These are phyloP conservation scores for Diadema setosum DNA, from an alignment of 35 echinoderm and acorn worm genomes.

Conservation along the genomic window DNA sequence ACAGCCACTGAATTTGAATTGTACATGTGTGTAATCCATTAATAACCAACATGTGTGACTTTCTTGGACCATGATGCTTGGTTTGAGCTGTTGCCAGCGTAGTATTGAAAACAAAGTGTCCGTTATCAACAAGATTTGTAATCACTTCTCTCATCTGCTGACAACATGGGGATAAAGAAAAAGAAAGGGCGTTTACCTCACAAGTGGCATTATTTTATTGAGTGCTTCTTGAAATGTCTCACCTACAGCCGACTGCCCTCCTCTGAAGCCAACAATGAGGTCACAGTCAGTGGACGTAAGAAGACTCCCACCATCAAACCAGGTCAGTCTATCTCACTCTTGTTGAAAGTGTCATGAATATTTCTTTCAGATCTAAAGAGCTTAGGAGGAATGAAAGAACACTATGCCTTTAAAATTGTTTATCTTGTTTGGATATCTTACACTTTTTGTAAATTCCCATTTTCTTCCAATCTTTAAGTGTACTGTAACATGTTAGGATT, in stretches of 20 bases:
- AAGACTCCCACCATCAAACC: neutral
- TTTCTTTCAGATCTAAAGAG: no score
- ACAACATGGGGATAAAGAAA: neutral
- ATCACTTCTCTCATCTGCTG: neutral
- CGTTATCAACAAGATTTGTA: neutral
- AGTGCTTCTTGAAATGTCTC: conserved; percentile 11
- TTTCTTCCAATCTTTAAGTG: no score
- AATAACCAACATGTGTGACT: no score
- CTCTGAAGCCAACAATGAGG: neutral
- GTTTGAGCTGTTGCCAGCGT: neutral
- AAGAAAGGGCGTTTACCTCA: neutral
- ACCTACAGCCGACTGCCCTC: neutral
- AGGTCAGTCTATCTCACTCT: neutral
- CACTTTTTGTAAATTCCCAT: no score
- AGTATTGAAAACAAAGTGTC: neutral
- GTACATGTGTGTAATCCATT: no score
- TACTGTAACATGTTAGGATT: no score
- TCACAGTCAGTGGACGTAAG: neutral
- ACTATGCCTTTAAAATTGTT: no score
- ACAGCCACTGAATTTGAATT: no score
- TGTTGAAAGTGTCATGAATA: no score
- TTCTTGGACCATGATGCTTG: no score
- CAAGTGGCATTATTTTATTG: neutral
- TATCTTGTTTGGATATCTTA: no score
- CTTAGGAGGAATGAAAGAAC: no score